Evolutionary conservation across 1,140 invertebrate species (phyloP).

Genomic region (Gyrodactylus salaris): DNA sequence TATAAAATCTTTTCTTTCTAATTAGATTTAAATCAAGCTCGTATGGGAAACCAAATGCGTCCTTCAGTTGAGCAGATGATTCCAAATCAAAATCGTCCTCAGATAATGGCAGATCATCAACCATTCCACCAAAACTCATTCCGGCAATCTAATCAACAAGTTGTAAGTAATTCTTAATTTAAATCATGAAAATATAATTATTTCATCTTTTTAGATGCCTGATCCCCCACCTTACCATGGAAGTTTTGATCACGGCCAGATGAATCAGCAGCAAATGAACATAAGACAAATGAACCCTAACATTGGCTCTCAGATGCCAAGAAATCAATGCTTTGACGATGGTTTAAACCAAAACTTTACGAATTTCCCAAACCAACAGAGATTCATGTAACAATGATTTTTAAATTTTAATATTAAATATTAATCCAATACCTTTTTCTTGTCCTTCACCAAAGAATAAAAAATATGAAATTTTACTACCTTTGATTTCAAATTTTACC

Average conservation of each 20-base stretch:
- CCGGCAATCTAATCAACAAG: neutral
- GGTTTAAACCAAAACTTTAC: neutral
- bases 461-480: too few relatives aligned
- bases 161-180: neutral
- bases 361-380: neutral
- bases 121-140: neutral
- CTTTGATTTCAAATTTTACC: too few relatives aligned
- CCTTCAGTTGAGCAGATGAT: neutral
- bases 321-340: neutral
- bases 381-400: neutral
- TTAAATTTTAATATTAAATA: too few relatives aligned
- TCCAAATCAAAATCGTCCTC: neutral
- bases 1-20: neutral
- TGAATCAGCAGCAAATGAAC: neutral
- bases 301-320: neutral
- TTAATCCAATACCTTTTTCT: too few relatives aligned
- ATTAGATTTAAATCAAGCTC: neutral
- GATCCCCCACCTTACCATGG: neutral
- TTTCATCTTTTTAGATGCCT: neutral
- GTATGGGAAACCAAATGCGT: neutral
- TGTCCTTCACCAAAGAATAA: too few relatives aligned
- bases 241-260: neutral
- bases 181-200: neutral
- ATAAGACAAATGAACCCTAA: neutral
- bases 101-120: neutral